Base-by-base conservation (phyloP, 23 tunicate genomes). In the Halocynthia roretzi region DNA sequence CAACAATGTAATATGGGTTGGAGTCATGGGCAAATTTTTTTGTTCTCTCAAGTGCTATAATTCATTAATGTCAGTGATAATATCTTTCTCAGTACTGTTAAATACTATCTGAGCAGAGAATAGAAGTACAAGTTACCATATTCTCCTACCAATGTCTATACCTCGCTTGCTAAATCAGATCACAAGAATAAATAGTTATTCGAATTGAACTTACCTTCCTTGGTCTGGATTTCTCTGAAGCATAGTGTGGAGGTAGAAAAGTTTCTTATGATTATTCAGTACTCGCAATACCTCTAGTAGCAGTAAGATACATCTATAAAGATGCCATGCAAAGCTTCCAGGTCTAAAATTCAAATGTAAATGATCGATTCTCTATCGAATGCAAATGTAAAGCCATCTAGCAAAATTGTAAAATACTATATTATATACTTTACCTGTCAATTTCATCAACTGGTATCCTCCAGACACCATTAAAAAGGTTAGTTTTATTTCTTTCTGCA, bases 401-500 rank as follows among this genome's bases (percentile, higher is more conserved):
- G 20, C 72, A n/a, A 5, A 67, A 67, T 10, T 67, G 10, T 12
- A 67, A 12, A 68, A 8, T n/a, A 48, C 8, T 7, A 12, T 0
- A 49, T 70, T 53, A 31, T 44, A 17, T 56, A 56, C 57, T 53
- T 40, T 9, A 77, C 92, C 99, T 80, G 83, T 96, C 99, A 82
- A 96, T 89, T 20, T 96, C 99, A 50, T 87, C 99, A 56, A 86
- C 71, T 7, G 96, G 93, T n/a, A 91, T 85, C 67, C 93, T 82
- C 99, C 99, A 96, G 6, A 96, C 95, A n/a, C 99, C 99, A 74
- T 85, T 91, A 83, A 96, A 96, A n/a, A 96, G 72, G 70, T 96
- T 96, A 54, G 96, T 89, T 70, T 91, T 86, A 80, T 87, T 96
- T 19, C 99, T 87, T 51, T 96, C 99, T 44, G 85, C 54, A 61